Evolutionary conservation across 30 jellyfish, hydroid and myxozoan genomes (phyloP).

Genomic region (Turritopsis rubra): DNA sequence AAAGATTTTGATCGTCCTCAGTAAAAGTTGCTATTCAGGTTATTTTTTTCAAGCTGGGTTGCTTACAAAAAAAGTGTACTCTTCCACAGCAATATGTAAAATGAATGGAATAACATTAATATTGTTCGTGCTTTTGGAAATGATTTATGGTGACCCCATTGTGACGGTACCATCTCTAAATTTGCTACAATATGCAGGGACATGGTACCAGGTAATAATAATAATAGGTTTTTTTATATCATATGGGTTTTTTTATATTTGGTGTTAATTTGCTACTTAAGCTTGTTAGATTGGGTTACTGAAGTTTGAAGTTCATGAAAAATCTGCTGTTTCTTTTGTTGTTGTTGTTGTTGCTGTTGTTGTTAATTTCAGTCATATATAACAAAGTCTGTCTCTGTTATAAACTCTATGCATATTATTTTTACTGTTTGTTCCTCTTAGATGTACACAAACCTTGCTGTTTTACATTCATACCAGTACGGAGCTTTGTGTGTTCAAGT

Average conservation of each 20-base stretch:
- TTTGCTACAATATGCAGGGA: neutral
- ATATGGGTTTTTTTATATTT: neutral
- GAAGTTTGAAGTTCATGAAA: no score
- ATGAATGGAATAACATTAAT: neutral
- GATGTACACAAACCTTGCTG: neutral
- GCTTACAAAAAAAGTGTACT: no score
- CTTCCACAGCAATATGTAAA: neutral
- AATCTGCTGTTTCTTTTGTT: no score
- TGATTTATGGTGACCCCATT: neutral
- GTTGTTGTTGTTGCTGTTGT: neutral
- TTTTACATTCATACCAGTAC: neutral
- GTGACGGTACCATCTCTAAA: neutral
- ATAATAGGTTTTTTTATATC: neutral
- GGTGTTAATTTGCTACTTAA: neutral
- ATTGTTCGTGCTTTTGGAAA: neutral
- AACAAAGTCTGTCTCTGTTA: neutral
- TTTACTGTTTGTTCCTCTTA: neutral
- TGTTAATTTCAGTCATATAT: neutral
- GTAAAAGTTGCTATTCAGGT: no score
- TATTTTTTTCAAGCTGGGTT: no score
- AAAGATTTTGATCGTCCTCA: no score
- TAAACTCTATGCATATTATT: no score
- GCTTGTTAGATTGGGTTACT: no score
- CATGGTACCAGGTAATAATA: constrained; percentile 11
- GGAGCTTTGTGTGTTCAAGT: neutral